phyloP scores from a whole-genome alignment of 2,888 invertebrate species.

The Ennomos erosarius region DNA sequence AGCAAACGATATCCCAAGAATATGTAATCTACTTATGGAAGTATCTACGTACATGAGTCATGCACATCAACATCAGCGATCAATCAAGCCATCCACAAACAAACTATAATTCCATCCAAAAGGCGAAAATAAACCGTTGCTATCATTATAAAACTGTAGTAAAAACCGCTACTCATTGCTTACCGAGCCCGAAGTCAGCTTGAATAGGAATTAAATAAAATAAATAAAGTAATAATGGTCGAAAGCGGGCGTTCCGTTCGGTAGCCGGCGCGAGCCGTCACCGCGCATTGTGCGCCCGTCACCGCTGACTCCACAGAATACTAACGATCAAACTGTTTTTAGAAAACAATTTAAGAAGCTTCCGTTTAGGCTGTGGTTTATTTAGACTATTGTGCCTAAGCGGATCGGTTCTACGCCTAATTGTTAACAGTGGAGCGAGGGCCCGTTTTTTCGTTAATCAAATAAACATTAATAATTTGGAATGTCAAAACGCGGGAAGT shows the following conservation, averaged over 20 bases:
- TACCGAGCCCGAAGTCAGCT: constrained; percentile 28
- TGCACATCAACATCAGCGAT: constrained; percentile 4
- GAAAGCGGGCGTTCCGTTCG: constrained; percentile 35
- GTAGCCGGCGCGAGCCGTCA: constrained; percentile 48
- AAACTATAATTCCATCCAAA: constrained; percentile 39
- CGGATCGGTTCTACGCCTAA: constrained; percentile 73
- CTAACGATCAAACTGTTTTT: constrained; percentile 77
- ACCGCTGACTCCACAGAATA: constrained; percentile 58
- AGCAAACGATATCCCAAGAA: too few relatives aligned
- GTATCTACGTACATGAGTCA: too few relatives aligned
- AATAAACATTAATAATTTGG: constrained; percentile 72
- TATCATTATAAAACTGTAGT: constrained; percentile 37
- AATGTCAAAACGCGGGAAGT: constrained; percentile 51
- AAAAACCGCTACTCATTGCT: constrained; percentile 48
- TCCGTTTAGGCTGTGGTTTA: constrained; percentile 75
- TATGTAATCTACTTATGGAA: too few relatives aligned
- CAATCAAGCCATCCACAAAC: constrained; percentile 25
- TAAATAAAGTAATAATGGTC: constrained; percentile 32
- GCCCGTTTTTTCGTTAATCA: constrained; percentile 57
- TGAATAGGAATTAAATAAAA: constrained; percentile 40
- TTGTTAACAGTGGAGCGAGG: constrained; percentile 51
- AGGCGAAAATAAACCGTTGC: constrained; percentile 39
- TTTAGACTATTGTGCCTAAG: constrained; percentile 73
- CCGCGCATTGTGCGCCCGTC: constrained; percentile 59
- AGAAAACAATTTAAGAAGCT: constrained; percentile 82